Base-by-base conservation (phyloP, 2,797 vertebrate species). In the Xerus rutilus region DNA sequence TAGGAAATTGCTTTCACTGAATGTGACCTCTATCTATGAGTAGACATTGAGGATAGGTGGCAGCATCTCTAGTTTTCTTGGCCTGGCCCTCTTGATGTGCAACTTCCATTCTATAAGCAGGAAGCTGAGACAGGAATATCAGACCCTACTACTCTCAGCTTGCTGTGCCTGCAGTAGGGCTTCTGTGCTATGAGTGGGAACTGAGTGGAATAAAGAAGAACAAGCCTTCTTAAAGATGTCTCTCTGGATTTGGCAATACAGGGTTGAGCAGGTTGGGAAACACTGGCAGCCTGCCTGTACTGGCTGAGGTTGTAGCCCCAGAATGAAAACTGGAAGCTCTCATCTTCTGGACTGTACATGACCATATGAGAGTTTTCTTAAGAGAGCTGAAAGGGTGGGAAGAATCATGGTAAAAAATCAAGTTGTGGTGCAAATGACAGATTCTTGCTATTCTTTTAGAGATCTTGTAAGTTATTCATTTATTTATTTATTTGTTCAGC, bases 41-140 rank as follows among this genome's bases (percentile, higher is more conserved):
- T 11, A 13, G 32, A 8, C n/a, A 5, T 2, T 4, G 23, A 18
- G 4, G 3, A 45, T 28, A 47, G 12, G 28, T 0, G 12, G 13
- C 57, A 4, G 17, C 5, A 64, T 23, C 5, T 5, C 23, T 43
- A 6, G 11, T 74, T 21, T 21, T 78, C 25, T 43, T 59, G 43
- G n/a, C 7, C 39, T 69, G 39, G 4, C 1, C 21, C 3, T 64
- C 21, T 39, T 35, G 10, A 11, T 54, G 10, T 79, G 7, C 17
- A 78, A n/a, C 0, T 52, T 14, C 35, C 1, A 49, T 0, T 45
- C 3, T 35, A 30, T 92, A 35, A 79, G 70, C 11, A 57, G 52
- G 30, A 72, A 86, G 23, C 17, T 62, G 7, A 12, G 25, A 0
- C 23, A 85, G 7, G 4, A 1, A n/a, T 10, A 78, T 64, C 7